Evolutionary conservation across 2,113 vertebrate genomes (phyloP).

Genomic region (Phrynosoma blainvillii): DNA sequence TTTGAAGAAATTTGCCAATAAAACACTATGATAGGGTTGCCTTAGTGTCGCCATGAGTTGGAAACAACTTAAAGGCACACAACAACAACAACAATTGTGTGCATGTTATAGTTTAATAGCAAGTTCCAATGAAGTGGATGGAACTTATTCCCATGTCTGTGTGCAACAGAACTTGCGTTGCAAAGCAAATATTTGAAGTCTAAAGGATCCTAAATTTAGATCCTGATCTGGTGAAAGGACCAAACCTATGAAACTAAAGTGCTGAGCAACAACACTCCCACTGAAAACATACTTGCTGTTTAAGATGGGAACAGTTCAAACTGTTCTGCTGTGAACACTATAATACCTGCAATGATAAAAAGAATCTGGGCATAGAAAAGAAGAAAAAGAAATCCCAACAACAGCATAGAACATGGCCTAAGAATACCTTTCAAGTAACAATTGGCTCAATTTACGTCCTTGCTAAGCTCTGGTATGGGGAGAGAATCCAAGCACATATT

Average conservation of each 20-base stretch:
- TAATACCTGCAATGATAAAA: neutral
- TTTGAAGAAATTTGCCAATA: no score
- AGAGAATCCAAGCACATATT: neutral
- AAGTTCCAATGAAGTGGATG: no score
- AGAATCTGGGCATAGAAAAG: neutral
- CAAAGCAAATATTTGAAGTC: neutral
- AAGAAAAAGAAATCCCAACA: neutral
- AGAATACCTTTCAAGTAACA: conserved; percentile 18
- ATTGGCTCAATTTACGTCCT: neutral
- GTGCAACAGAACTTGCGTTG: neutral
- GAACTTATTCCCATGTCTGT: neutral
- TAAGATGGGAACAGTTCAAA: no score
- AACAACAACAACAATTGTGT: no score
- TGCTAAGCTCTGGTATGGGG: neutral
- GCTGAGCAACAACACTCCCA: neutral
- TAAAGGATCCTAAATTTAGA: neutral
- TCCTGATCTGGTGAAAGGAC: neutral
- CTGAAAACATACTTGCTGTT: neutral
- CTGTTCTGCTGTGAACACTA: neutral
- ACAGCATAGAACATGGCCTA: conserved; percentile 1
- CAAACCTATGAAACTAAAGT: neutral
- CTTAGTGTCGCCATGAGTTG: no score
- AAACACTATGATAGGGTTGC: no score
- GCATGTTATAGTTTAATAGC: no score
- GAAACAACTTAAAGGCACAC: no score